Conservation (phyloP, 2,113 vertebrate genomes). For the Silurus asotus region DNA sequence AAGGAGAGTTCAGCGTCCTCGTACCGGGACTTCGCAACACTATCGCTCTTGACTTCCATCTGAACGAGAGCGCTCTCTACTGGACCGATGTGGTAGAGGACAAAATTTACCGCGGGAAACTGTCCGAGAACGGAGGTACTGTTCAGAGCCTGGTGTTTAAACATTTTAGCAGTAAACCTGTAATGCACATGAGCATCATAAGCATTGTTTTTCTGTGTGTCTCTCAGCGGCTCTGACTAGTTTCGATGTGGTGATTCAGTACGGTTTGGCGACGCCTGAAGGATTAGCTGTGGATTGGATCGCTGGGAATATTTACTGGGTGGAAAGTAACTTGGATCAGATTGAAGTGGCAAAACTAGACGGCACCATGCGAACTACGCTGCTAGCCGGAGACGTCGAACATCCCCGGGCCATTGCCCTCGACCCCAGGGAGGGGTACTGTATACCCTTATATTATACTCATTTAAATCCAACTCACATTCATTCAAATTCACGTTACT, state of each 20-base stretch:
- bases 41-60: constrained; percentile 95
- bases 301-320: constrained; percentile 99
- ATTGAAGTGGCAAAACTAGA: constrained; percentile 96
- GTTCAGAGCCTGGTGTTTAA: not conserved
- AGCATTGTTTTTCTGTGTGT: not conserved
- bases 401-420: constrained; percentile 94
- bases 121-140: constrained; percentile 91
- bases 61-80: constrained; percentile 92
- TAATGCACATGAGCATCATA: not conserved
- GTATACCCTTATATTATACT: too few relatives aligned
- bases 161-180: not conserved
- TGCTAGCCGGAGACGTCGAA: constrained; percentile 93
- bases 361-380: constrained; percentile 90
- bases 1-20: constrained; percentile 92
- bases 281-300: constrained; percentile 98
- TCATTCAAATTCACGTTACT: not conserved
- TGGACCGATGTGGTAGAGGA: constrained; percentile 98
- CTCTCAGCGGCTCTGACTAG: constrained; percentile 75
- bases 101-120: constrained; percentile 95
- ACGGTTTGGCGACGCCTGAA: constrained; percentile 91
- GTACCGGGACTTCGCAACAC: constrained; percentile 95
- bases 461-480: not conserved
- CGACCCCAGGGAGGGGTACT: constrained; percentile 91
- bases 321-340: constrained; percentile 98
- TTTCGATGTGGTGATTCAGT: constrained; percentile 96